Conservation (phyloP, 2,888 invertebrate genomes). For the Lithophane ornitopus region DNA sequence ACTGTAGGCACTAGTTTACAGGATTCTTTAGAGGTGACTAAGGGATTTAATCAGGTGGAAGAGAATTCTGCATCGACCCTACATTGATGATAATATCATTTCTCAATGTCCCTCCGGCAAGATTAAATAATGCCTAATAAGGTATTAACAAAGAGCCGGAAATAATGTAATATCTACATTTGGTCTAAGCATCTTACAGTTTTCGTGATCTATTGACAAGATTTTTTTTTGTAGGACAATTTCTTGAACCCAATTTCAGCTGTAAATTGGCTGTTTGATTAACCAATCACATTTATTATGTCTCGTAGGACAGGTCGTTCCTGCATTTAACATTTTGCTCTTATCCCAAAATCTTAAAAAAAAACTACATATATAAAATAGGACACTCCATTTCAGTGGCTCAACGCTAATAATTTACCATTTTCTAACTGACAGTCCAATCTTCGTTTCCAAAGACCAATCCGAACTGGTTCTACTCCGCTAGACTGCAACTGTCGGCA, state of each 20-base stretch:
- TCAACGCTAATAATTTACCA: constrained; percentile 34
- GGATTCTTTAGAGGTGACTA: constrained; percentile 14
- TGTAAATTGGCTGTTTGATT: neutral
- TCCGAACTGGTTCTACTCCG: constrained; percentile 33
- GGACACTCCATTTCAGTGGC: constrained; percentile 6
- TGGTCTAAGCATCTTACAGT: neutral
- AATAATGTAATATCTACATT: neutral
- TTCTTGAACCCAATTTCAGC: neutral
- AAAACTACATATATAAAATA: neutral
- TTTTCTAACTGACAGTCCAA: constrained; percentile 49
- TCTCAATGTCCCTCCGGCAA: neutral
- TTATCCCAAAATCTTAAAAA: neutral
- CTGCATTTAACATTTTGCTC: too few relatives aligned
- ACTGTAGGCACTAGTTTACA: neutral
- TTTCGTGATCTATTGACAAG: neutral
- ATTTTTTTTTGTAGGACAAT: neutral
- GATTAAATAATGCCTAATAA: constrained; percentile 15
- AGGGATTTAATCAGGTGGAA: constrained; percentile 3
- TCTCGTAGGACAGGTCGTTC: neutral
- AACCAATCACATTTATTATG: neutral
- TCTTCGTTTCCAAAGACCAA: constrained; percentile 47
- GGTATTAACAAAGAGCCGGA: neutral
- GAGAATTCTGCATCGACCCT: constrained; percentile 2
- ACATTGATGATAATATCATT: constrained; percentile 30
- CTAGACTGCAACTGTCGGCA: constrained; percentile 35